Conservation (phyloP, 1,140 invertebrate genomes). For the Drosophila eugracilis region DNA sequence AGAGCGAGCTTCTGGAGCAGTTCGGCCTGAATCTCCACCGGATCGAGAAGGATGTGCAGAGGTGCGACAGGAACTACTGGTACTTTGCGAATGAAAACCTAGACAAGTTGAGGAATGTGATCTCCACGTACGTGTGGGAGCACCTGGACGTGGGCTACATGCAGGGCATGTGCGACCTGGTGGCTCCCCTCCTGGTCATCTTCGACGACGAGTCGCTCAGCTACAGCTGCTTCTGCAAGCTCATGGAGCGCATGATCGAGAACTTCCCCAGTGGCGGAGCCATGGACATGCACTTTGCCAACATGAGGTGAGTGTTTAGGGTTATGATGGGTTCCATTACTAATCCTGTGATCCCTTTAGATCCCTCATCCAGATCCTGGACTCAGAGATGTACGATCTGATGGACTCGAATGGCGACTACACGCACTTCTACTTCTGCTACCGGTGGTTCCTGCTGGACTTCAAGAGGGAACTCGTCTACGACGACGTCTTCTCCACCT, state of each 20-base stretch:
- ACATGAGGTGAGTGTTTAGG: constrained; percentile 90
- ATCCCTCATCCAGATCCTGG: constrained; percentile 93
- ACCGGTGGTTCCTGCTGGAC: constrained; percentile 94
- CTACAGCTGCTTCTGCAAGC: constrained; percentile 95
- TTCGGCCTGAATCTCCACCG: constrained; percentile 96
- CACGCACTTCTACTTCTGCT: constrained; percentile 99
- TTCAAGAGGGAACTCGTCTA: constrained; percentile 94
- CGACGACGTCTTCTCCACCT: constrained; percentile 96
- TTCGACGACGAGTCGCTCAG: constrained; percentile 96
- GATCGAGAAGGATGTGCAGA: constrained; percentile 98
- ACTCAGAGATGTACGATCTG: constrained; percentile 96
- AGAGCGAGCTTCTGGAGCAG: constrained; percentile 93
- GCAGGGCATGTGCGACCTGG: constrained; percentile 98
- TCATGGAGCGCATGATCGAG: constrained; percentile 95
- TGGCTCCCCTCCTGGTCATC: constrained; percentile 95
- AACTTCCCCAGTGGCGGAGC: constrained; percentile 97
- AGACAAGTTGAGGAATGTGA: constrained; percentile 97
- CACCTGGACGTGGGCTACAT: constrained; percentile 95
- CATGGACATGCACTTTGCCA: constrained; percentile 98
- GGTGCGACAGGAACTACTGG: constrained; percentile 96
- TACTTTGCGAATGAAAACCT: constrained; percentile 96
- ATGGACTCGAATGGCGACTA: constrained; percentile 98
- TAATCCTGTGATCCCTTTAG: constrained; percentile 65
- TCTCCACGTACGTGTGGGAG: constrained; percentile 99
- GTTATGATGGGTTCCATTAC: neutral